Conservation (phyloP, 2,113 vertebrate species). For the Rissa tridactyla region DNA sequence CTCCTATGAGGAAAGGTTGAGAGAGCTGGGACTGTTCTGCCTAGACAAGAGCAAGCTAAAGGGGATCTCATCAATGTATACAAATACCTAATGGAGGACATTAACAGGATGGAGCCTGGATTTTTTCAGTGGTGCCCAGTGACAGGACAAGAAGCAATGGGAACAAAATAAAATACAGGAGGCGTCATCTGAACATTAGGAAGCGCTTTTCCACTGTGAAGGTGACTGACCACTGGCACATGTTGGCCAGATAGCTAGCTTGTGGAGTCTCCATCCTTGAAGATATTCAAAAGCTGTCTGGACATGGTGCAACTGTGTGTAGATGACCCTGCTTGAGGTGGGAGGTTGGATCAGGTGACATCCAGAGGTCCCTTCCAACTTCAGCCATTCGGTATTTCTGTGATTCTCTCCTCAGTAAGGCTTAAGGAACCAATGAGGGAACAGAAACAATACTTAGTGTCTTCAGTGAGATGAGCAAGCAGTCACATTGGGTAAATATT, state of each 20-base stretch:
- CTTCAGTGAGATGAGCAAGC: background rate
- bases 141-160: background rate
- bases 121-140: background rate
- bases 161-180: background rate
- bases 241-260: background rate
- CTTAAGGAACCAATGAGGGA: background rate
- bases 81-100: background rate
- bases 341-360: background rate
- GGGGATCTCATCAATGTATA: background rate
- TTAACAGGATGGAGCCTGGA: background rate
- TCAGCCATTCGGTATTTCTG: background rate
- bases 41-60: background rate
- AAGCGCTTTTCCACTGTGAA: background rate
- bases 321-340: background rate
- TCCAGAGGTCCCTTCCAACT: background rate
- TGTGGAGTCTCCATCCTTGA: background rate
- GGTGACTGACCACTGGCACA: background rate
- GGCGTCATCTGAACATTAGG: background rate
- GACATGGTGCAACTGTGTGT: background rate
- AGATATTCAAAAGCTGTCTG: background rate
- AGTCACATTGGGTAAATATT: background rate
- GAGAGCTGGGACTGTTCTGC: background rate
- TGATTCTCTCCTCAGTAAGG: background rate
- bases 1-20: background rate
- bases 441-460: background rate